These are phyloP conservation scores for Alligator mississippiensis DNA, from an alignment of 2,113 vertebrate genomes.

Conservation along the genomic window DNA sequence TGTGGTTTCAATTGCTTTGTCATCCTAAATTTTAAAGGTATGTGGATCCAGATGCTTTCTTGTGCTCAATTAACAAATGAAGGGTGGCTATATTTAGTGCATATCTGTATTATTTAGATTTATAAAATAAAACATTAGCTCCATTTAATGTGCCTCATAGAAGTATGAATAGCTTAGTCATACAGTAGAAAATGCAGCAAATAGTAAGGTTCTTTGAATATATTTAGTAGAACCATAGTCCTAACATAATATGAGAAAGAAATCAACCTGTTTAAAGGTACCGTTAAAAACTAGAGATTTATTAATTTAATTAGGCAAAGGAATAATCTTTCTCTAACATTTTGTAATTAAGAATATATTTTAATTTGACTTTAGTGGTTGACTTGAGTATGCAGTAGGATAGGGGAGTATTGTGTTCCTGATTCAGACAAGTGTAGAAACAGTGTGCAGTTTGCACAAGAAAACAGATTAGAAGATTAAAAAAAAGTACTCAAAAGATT, in stretches of 20 bases:
- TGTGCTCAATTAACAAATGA: not conserved
- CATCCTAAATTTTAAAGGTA: not conserved
- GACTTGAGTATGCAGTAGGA: not conserved
- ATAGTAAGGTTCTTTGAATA: too few relatives aligned
- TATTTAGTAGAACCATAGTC: not conserved
- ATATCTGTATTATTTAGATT: not conserved
- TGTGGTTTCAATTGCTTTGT: not conserved
- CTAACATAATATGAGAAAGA: not conserved
- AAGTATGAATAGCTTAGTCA: not conserved
- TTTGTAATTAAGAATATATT: not conserved
- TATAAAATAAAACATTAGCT: not conserved
- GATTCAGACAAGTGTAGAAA: not conserved
- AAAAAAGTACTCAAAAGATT: not conserved
- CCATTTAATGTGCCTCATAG: not conserved
- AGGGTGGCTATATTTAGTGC: slow-evolving; percentile 30
- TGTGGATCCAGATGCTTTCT: slow-evolving; percentile 1
- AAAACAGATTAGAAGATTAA: not conserved
- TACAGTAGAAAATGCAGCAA: not conserved
- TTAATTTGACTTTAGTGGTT: not conserved
- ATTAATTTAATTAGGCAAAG: not conserved
- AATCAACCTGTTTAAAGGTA: not conserved
- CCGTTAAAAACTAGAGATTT: not conserved
- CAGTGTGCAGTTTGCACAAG: not conserved
- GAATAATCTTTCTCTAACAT: not conserved
- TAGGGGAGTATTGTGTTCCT: not conserved